Evolutionary conservation across 2,888 invertebrate species (phyloP), one percentile per base, ranked within the genome.

Genomic region (Drosophila leonis): DNA sequence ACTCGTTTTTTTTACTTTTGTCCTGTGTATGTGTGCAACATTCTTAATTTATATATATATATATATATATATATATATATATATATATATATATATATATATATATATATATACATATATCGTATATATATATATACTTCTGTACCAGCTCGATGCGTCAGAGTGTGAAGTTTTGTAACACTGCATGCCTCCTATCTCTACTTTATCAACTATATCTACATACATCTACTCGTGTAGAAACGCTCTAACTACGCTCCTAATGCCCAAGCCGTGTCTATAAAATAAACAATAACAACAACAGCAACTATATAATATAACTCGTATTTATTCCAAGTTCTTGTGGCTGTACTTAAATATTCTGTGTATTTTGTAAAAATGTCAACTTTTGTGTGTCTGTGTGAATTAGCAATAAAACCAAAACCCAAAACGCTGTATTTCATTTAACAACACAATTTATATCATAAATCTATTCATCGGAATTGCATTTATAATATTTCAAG

Each of bases 311-410:
- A 42, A 60, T 70, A 57, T 55, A 77, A 69, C 44, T 64, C 66
- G 66, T 74, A 78, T 62, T 80, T 73, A 65, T 52, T 51, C 77
- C 63, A 54, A 70, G 83, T 77, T 68, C 54, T 66, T 75, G 72
- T 84, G 68, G 78, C 78, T 80, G 80, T 87, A 82, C 82, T 68
- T 68, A 72, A 65, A 82, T 72, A 65, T 71, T 70, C 79, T 76
- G 54, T 66, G 42, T 52, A 55, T 48, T 66, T 75, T 78, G 66
- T 83, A 88, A 83, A 80, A 63, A 27, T 75, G 44, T 70, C 62
- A 80, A 81, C 66, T 81, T 71, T 89, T 84, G 89, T 88, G 89
- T 89, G 89, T 84, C 84, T 84, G 84, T 84, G 84, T 87, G 84
- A 84, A 89, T 65, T 84, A 89, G 84, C 77, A 84, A 89, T 84